These are phyloP conservation scores for Enteromius viviparus DNA, from an alignment of 2,797 vertebrate genomes.

Conservation along the genomic window DNA sequence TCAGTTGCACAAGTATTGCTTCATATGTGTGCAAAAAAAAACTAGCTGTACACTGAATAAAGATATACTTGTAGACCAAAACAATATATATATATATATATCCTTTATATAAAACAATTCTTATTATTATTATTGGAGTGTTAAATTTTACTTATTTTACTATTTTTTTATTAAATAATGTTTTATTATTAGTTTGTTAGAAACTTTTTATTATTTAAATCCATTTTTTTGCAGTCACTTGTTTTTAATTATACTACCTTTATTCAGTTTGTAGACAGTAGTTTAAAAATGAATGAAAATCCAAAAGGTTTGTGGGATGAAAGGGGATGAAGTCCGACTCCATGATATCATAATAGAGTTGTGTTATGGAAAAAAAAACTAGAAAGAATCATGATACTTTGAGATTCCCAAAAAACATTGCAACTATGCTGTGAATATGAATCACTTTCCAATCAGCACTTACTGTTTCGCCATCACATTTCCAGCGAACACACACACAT, in stretches of 20 bases:
- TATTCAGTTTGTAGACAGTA: background rate
- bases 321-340: background rate
- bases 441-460: slow-evolving; percentile 44
- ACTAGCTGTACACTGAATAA: background rate
- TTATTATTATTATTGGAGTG: too few relatives aligned
- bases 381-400: background rate
- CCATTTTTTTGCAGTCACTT: background rate
- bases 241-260: background rate
- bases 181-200: too few relatives aligned
- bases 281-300: background rate
- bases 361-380: background rate
- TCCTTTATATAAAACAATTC: background rate
- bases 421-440: slow-evolving; percentile 37
- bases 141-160: too few relatives aligned
- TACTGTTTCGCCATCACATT: slow-evolving; percentile 49
- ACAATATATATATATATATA: background rate
- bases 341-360: background rate
- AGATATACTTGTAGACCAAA: background rate
- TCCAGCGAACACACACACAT: slow-evolving; percentile 41
- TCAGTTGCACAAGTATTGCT: background rate
- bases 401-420: background rate
- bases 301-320: background rate
- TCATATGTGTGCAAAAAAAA: background rate
- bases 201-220: background rate
- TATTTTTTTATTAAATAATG: too few relatives aligned